phyloP scores from a whole-genome alignment of 2,797 vertebrate genomes.

The Cyclura pinguis region DNA sequence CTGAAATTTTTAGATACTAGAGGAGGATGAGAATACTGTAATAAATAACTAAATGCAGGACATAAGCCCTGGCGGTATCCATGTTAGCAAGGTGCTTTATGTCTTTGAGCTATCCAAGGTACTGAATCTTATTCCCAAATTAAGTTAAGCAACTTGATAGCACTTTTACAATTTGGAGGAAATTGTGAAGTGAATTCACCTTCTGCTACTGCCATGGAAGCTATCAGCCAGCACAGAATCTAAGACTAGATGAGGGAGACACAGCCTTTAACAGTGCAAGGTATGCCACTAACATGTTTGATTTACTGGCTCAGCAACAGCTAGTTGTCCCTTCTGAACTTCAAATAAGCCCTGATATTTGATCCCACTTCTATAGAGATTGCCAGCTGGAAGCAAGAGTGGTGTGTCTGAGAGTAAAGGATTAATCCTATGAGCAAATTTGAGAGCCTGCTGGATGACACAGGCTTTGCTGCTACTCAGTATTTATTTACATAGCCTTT shows the following conservation, averaged over 20 bases:
- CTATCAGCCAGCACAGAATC: too few relatives aligned
- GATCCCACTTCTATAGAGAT: not conserved
- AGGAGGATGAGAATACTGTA: too few relatives aligned
- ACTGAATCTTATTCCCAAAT: too few relatives aligned
- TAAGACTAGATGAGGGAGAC: not conserved
- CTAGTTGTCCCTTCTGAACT: not conserved
- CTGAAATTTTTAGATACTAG: too few relatives aligned
- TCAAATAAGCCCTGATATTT: constrained; percentile 14
- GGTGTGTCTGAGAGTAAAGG: not conserved
- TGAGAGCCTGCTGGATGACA: not conserved
- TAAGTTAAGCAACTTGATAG: too few relatives aligned
- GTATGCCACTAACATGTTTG: not conserved
- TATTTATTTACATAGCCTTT: not conserved
- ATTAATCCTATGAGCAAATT: constrained; percentile 13
- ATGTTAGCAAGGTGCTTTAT: too few relatives aligned
- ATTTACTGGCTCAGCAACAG: not conserved
- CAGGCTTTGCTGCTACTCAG: not conserved
- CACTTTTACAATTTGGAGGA: too few relatives aligned
- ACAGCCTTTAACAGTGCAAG: not conserved
- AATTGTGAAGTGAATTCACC: too few relatives aligned
- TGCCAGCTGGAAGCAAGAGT: not conserved
- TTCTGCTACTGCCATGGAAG: too few relatives aligned
- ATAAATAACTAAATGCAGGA: too few relatives aligned
- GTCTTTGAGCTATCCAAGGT: too few relatives aligned
- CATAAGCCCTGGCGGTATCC: too few relatives aligned